phyloP scores from a whole-genome alignment of 2,113 vertebrate species.

The Rana temporaria region DNA sequence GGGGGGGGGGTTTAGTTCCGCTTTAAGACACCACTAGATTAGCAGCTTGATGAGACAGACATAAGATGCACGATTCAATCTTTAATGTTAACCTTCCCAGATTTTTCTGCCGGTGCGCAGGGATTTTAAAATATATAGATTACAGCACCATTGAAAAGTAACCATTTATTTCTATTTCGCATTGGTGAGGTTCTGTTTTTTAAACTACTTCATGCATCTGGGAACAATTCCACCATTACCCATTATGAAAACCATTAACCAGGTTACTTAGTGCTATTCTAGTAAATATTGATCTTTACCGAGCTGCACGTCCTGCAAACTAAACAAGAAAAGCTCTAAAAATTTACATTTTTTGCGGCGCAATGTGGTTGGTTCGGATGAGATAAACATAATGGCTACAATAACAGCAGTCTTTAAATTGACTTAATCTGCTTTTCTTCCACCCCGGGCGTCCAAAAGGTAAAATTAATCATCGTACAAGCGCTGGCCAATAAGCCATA shows the following conservation, averaged over 20 bases:
- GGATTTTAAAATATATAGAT: no score
- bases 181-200: no score
- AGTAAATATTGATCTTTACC: conserved; percentile 19
- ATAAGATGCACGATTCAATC: no score
- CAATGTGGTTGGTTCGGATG: background rate
- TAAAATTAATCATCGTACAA: conserved; percentile 34
- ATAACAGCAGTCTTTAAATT: conserved; percentile 33
- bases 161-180: no score
- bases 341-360: conserved; percentile 12
- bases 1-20: no score
- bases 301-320: background rate
- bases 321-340: background rate
- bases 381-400: conserved; percentile 22
- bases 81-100: no score
- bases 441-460: background rate
- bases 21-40: no score
- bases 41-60: no score
- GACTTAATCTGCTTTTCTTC: conserved; percentile 38
- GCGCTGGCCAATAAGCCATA: conserved; percentile 22
- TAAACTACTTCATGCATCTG: background rate
- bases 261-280: background rate
- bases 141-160: no score
- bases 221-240: background rate
- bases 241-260: background rate
- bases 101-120: no score